A percentile compares a stretch with the other conserved stretches of the same genome.
phyloP scores from a whole-genome alignment of 2,113 vertebrate genomes.

The Pelmatolapia mariae region DNA sequence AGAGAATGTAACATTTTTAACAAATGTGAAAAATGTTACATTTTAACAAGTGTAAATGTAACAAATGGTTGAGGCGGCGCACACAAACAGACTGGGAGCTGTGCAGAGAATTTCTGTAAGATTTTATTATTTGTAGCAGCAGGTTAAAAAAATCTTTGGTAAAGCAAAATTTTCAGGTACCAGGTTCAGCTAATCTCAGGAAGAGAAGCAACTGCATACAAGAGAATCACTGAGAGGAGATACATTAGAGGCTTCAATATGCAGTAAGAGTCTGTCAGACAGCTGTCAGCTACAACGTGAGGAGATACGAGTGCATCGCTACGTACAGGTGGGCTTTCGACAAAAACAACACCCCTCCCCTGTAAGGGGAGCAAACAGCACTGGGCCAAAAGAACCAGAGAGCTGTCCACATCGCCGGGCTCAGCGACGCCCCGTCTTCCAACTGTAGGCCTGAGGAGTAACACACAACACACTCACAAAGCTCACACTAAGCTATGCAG shows the following conservation, averaged over 20 bases:
- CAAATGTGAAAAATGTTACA: background rate
- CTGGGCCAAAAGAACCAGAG: background rate
- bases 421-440: background rate
- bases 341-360: background rate
- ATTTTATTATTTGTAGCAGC: background rate
- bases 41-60: background rate
- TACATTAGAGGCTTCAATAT: background rate
- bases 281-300: background rate
- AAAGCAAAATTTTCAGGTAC: background rate
- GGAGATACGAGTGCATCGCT: accelerated
- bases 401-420: background rate
- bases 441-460: background rate
- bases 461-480: background rate
- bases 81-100: background rate
- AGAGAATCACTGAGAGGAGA: background rate
- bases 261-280: background rate
- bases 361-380: background rate
- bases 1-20: background rate
- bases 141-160: background rate
- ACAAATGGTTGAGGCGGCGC: background rate
- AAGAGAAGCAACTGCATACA: background rate
- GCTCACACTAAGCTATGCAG: background rate
- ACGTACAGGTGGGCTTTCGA: background rate
- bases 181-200: background rate
- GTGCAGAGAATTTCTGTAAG: background rate